Conservation (phyloP, 2,888 invertebrate genomes). For the Pemphredon lugubris region DNA sequence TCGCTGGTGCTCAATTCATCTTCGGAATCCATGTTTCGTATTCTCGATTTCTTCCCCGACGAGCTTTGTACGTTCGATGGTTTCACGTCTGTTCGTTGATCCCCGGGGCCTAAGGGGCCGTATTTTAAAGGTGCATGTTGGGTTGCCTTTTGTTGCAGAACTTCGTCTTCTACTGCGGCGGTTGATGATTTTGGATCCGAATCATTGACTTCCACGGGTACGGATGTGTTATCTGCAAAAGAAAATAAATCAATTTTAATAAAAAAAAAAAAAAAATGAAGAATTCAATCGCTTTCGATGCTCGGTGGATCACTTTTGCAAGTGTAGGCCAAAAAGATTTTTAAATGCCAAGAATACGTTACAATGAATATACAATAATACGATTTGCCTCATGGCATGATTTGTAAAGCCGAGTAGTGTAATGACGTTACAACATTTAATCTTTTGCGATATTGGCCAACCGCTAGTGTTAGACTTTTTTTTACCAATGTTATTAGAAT, state of each 20-base stretch:
- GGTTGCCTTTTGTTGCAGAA: no score
- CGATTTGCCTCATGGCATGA: no score
- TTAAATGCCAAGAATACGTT: no score
- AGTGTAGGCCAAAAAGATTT: no score
- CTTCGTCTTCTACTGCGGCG: slow-evolving; percentile 13
- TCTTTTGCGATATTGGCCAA: no score
- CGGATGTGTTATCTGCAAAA: slow-evolving; percentile 25
- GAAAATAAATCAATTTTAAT: not conserved
- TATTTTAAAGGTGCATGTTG: slow-evolving; percentile 60
- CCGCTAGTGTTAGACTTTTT: no score
- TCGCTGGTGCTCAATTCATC: slow-evolving; percentile 73
- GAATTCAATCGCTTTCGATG: no score
- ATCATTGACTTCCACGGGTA: slow-evolving; percentile 19
- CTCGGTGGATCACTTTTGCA: no score
- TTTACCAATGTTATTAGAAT: no score
- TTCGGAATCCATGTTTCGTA: slow-evolving; percentile 55
- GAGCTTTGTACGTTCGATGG: slow-evolving; percentile 15
- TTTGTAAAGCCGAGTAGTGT: no score
- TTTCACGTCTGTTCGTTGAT: slow-evolving; percentile 60
- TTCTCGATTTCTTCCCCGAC: slow-evolving; percentile 11
- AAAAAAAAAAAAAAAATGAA: not conserved
- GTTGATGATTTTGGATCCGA: not conserved
- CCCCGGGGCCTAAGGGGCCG: slow-evolving; percentile 72
- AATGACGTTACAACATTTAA: not conserved
- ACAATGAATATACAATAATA: no score